Evolutionary conservation across 2,888 invertebrate species (phyloP), one percentile per base, ranked within the genome.

Genomic region (Loripinus fragilis): DNA sequence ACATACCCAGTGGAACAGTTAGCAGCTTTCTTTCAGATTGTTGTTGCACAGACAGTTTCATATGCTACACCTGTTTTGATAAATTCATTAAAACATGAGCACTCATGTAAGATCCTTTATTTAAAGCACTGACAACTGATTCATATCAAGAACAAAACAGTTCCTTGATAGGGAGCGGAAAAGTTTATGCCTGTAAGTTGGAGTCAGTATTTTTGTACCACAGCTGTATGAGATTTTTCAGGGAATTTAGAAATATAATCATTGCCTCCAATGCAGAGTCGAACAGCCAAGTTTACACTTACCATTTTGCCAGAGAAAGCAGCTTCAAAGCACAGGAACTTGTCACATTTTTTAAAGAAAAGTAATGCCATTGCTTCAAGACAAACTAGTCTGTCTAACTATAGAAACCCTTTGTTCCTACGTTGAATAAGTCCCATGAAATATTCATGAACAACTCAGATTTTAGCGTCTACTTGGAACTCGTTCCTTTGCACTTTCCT

Each of bases 211-310:
- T 45, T 5, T 35, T 72, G 52, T 1, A 60, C 3, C 10, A 72
- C 33, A 30, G 71, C 65, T n/a, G 64, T 55, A 45, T 72, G 71
- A 1, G 72, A 77, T 28, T 64, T 73, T 8, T 33, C 48, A 35
- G 68, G 41, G 28, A 60, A 55, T 17, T 73, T 77, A 17, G 77
- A 72, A n/a, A n/a, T n/a, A 77, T 41, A n/a, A n/a, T n/a, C n/a
- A n/a, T n/a, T n/a, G n/a, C n/a, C n/a, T n/a, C n/a, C n/a, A n/a
- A n/a, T n/a, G 30, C 72, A 77, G 17, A 77, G 50, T n/a, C 48
- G 20, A 7, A 73, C 69, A 23, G 72, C 69, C 25, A 74, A 25
- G 48, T 78, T 78, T 30, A 65, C 64, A 3, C 60, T 70, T 23
- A 78, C 72, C 20, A 60, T 41, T 42, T 42, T 23, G n/a, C 70